These are phyloP conservation scores for Aurelia aurita complex sp. Pacific DNA, from an alignment of 30 jellyfish, hydroid and myxozoan genomes.

Conservation along the genomic window DNA sequence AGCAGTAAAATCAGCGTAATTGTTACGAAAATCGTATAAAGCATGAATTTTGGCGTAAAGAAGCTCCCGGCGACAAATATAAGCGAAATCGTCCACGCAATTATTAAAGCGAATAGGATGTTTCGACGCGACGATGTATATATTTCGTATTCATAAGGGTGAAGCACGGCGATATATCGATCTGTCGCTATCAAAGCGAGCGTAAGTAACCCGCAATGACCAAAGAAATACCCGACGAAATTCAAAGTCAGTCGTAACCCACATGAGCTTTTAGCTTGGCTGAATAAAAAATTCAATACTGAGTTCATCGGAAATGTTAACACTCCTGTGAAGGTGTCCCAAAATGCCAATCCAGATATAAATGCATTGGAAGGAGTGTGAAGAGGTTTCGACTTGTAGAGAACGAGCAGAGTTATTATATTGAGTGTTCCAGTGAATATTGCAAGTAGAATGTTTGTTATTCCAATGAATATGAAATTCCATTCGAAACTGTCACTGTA, in stretches of 20 bases:
- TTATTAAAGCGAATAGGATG: slow-evolving; percentile 13
- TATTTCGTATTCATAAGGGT: slow-evolving; percentile 44
- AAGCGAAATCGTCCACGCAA: slow-evolving; percentile 51
- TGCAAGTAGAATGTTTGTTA: slow-evolving; percentile 32
- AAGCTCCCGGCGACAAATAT: slow-evolving; percentile 54
- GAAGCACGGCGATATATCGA: slow-evolving; percentile 58
- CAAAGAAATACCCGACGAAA: slow-evolving; percentile 65
- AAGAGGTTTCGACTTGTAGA: slow-evolving; percentile 35
- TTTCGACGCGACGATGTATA: slow-evolving; percentile 16
- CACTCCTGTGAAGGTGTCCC: slow-evolving; percentile 47
- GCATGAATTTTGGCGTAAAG: slow-evolving; percentile 69
- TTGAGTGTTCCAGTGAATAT: slow-evolving; percentile 34
- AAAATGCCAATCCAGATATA: slow-evolving; percentile 58
- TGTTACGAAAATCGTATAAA: slow-evolving; percentile 56
- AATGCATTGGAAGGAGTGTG: slow-evolving; percentile 60
- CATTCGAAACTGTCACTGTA: slow-evolving; percentile 38
- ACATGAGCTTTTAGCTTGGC: slow-evolving; percentile 57
- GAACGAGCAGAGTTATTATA: slow-evolving; percentile 30
- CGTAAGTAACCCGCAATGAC: slow-evolving; percentile 58
- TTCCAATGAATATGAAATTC: slow-evolving; percentile 51
- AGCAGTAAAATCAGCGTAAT: slow-evolving; percentile 45
- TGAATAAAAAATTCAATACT: slow-evolving; percentile 32
- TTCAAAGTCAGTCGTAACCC: slow-evolving; percentile 44
- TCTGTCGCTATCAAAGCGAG: slow-evolving; percentile 58
- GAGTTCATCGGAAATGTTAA: slow-evolving; percentile 62